Base-by-base conservation (phyloP, 2,888 invertebrate genomes). In the Stenodera caucasica region DNA sequence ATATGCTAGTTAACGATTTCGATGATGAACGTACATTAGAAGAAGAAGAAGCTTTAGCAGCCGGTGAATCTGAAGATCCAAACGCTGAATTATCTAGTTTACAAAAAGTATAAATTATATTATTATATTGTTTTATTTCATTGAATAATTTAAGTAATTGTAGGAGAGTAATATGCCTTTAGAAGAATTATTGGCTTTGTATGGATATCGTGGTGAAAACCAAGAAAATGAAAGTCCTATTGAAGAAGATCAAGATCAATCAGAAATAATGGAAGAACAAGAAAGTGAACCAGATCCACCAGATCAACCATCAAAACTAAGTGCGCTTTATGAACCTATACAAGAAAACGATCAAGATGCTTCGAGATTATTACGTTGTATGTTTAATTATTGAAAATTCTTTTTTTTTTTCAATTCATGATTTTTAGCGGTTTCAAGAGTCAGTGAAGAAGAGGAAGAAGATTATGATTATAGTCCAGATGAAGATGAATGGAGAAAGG, bases 1-100 rank as follows among this genome's bases (percentile, higher is more conserved):
- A 96, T 81, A 95, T 97, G 95, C 90, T 97, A 86, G 91, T 96
- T 67, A 93, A 97, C 87, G 97, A 97, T 82, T 96, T 94, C 82
- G 98, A 98, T 81, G 97, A 98, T 84, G 98, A 98, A 80, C 88
- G 93, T 79, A 98, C 97, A 64, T 80, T 98, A 78, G 97, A 96
- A 80, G 97, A 98, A 83, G 97, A 98, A 84, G 98, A 98, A 85
- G 95, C 94, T 53, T 82, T 96, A 78, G 95, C 94, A 70, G 92
- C 92, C 72, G 89, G 90, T 66, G 93, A 93, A 81, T 83, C 86
- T 52, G 89, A 90, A 72, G 95, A 96, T 81, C 90, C 92, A 52
- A 88, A 90, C 74, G 92, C 92, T 74, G 97, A 97, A 82, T 85
- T 97, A 53, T 90, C 91, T 71, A 93, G 91, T 77, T 83, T 97